Evolutionary conservation across 2,113 vertebrate species (phyloP).

Genomic region (Dryoscopus gambensis): DNA sequence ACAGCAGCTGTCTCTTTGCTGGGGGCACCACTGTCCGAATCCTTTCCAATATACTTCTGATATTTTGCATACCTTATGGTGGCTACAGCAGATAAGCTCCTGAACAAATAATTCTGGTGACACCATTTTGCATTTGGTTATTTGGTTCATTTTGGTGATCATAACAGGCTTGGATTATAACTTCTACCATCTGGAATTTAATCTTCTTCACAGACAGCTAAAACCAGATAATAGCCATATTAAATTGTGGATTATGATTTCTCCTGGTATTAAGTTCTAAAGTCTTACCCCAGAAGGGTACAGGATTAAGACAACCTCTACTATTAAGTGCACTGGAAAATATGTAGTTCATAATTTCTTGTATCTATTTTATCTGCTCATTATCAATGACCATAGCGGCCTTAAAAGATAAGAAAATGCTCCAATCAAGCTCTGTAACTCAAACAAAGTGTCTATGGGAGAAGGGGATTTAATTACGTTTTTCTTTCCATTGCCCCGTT

Average conservation of each 20-base stretch:
- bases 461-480: neutral
- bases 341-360: constrained; percentile 19
- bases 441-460: neutral
- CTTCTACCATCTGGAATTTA: constrained; percentile 65
- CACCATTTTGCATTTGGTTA: constrained; percentile 36
- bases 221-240: constrained; percentile 65
- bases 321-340: constrained; percentile 33
- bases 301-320: neutral
- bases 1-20: neutral
- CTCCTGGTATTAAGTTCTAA: constrained; percentile 56
- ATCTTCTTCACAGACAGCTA: constrained; percentile 70
- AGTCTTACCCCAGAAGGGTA: constrained; percentile 40
- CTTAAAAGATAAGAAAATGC: neutral
- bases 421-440: neutral
- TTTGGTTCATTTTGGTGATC: constrained; percentile 58
- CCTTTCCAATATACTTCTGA: neutral
- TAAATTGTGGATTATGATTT: constrained; percentile 67
- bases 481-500: neutral
- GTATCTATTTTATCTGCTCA: neutral
- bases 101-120: constrained; percentile 19
- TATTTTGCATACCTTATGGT: neutral
- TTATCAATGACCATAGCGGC: neutral
- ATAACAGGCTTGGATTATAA: constrained; percentile 64
- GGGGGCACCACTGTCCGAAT: neutral
- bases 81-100: neutral